Base-by-base conservation (phyloP, 2,888 invertebrate genomes). In the Drosophila macrothrix region DNA sequence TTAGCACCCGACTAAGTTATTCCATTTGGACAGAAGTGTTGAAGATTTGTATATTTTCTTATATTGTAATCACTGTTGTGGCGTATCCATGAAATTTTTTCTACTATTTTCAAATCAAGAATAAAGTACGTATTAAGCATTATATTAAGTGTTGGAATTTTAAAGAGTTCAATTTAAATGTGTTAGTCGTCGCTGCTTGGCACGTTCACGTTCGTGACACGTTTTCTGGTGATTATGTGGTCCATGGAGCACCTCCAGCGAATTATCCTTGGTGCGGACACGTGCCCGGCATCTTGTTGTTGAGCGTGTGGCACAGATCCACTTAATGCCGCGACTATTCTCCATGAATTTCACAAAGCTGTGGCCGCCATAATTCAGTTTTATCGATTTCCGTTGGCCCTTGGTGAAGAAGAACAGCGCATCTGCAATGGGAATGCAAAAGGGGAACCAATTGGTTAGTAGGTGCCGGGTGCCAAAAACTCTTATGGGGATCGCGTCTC, bases 221-320 rank as follows among this genome's bases (percentile, higher is more conserved):
- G 22, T 37, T 35, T 65, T 37, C 16, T 69, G 76, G 49, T 93
- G 93, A 78, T 93, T 93, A 71, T 93, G 93, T 10, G 87, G 73
- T 6, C 78, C 81, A 68, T 81, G 85, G 0, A 93, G 78, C n/a
- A 92, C 80, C 78, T 93, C 92, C 29, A 93, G 65, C 25, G 82
- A 70, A 0, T 84, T 82, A 49, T 90, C 87, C 65, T 83, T 80
- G 59, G 91, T 89, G 31, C 93, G 90, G 16, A 93, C 72, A 28
- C 93, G 90, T 12, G 93, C 92, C 0, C 91, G 88, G 65, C 93
- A 93, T 80, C 91, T 92, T 29, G 92, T 93, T 14, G 91, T 90
- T 16, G 92, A 91, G 39, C 93, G 91, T n/a, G 92, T 93, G 16
- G 93, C 88, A 75, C 93, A 93, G 39, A 93, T 91, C 93, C 93